Evolutionary conservation across 2,113 vertebrate species (phyloP), one percentile per base, ranked within the genome.

Genomic region (Myotis lucifugus): DNA sequence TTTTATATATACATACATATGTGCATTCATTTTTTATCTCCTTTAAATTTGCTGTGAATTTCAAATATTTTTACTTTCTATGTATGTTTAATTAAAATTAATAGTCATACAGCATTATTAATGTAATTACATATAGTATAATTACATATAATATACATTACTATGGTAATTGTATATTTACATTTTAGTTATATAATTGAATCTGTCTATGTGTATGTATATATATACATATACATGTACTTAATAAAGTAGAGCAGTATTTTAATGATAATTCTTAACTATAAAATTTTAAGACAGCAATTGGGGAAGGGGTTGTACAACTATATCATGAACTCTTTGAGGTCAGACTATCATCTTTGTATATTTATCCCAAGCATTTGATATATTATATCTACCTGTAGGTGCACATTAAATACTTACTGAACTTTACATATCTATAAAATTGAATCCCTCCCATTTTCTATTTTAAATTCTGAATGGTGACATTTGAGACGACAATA

Each of bases 271-370:
- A 85, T 87, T 85, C 9, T 90, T 90, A 93, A 84, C 69, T 94
- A 92, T 54, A 74, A 90, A 82, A 87, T 87, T 94, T 85, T 86
- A 94, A 97, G 29, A 83, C 34, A 93, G 14, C 95, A 90, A 74
- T 89, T 89, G 37, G 18, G 15, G 5, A 76, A 89, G 29, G 48
- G 10, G 56, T 64, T 46, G 0, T 89, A 69, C 50, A 88, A 42
- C n/a, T 87, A 64, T 42, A 64, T 48, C 27, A 34, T 90, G 46
- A 94, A 90, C 42, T 81, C 42, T 91, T 54, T 94, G 77, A 93
- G 40, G 70, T 74, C 48, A 96, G 54, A n/a, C 32, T 91, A 34
- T 91, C 13, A 40, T 92, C 14, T 92, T 88, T 77, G 25, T 64
- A 40, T 78, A 87, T 87, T 93, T 81, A 40, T 70, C 34, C 17